Evolutionary conservation across 2,797 vertebrate genomes (phyloP).

Genomic region (Myotis findleyi): DNA sequence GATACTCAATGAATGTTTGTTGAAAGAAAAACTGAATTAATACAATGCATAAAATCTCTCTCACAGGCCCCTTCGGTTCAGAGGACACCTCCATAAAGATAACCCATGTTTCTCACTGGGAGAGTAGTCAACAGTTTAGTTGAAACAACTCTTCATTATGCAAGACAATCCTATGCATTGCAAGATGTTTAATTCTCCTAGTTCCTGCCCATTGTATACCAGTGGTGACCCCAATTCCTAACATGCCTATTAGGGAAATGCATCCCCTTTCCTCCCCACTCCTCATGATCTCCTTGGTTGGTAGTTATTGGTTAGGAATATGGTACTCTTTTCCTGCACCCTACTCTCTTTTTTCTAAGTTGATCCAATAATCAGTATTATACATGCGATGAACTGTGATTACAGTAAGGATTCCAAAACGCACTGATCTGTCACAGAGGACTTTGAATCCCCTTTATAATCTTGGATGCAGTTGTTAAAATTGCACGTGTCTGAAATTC

Average conservation of each 20-base stretch:
- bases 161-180: not conserved
- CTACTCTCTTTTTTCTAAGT: not conserved
- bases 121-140: not conserved
- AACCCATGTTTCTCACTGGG: not conserved
- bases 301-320: not conserved
- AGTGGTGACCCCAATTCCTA: not conserved
- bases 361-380: not conserved
- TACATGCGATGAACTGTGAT: not conserved
- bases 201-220: not conserved
- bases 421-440: not conserved
- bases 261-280: not conserved
- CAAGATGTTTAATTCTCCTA: not conserved
- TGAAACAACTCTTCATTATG: not conserved
- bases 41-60: too few relatives aligned
- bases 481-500: not conserved
- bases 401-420: not conserved
- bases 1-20: not conserved
- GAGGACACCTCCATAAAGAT: not conserved
- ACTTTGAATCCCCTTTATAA: constrained; percentile 2
- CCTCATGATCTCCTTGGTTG: not conserved
- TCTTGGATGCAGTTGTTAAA: not conserved
- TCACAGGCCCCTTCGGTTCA: not conserved
- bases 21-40: not conserved
- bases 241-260: not conserved
- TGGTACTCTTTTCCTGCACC: not conserved